Base-by-base conservation (phyloP, 1,140 invertebrate species). In the Magallana ariakensis region DNA sequence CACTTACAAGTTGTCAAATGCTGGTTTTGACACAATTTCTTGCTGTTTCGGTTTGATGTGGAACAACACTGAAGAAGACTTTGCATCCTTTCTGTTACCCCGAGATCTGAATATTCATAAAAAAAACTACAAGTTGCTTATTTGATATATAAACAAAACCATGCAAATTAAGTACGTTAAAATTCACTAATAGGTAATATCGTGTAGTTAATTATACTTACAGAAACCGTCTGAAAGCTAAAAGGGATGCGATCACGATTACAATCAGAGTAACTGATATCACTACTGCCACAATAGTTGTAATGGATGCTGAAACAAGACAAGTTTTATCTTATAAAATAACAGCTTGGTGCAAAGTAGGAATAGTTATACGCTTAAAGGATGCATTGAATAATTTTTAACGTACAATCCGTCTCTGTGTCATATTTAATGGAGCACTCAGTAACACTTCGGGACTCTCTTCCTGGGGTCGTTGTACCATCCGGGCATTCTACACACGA, bases 401-500 rank as follows among this genome's bases (percentile, higher is more conserved):
- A 8, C 33, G 22, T 70, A 70, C 66, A 11, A 11, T 70, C 7
- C 22, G n/a, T 22, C 1, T 22, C 33, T 19, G 66, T 70, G 7
- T 70, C 66, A 1, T 26, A 33, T 66, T 84, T 84, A 56, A 22
- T 26, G 1, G 57, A 26, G 33, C 83, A 84, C 13, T 84, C 83
- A 11, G 57, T 26, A 8, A 5, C n/a, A 26, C 13, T 84, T 13
- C 33, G 56, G 8, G 83, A 84, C 22, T n/a, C 83, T 46, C 57
- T 62, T 33, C 83, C 83, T 8, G 57, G 55, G 15, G 83, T 84
- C 5, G 83, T 84, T 16, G 60, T 62, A 46, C 58, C 83, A 66
- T 84, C 58, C n/a, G 83, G 83, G 46, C 83, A 84, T 26, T 53
- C 46, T n/a, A 46, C 33, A 66, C 83, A 84, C 10, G 83, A 84